Evolutionary conservation across 2,113 vertebrate species (phyloP), one percentile per base, ranked within the genome.

Genomic region (Seriola rivoliana): DNA sequence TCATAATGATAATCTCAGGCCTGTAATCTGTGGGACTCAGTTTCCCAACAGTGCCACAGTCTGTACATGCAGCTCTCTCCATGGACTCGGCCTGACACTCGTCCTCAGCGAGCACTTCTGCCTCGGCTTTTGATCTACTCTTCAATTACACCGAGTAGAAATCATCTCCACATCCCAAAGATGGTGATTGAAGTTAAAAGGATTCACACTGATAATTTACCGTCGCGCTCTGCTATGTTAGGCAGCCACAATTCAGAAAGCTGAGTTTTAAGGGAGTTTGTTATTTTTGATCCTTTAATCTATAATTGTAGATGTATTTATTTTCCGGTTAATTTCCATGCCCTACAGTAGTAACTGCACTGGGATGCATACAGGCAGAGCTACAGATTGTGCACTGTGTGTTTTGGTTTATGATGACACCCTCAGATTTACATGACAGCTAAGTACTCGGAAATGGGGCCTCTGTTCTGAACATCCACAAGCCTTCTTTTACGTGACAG

Each of bases 101-200:
- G 75, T 90, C 82, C 88, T 73, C 81, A 84, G 82, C 17, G 5
- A 86, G 60, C 67, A 84, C 91, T 82, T 86, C 84, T 86, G 82
- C 82, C 74, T 82, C 40, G 0, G 64, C 85, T 68, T 94, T 92
- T 95, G 87, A 94, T 93, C 82, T 92, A 91, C 87, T 95, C 91
- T 93, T 89, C 91, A 93, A 92, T 95, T 94, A 93, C 84, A 86
- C 72, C 72, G 83, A 89, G 88, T 89, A 91, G 90, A 89, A 93
- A 93, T 93, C 93, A 91, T 90, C 89, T 79, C 77, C 81, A 50
- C 88, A 89, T 92, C 87, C 88, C 88, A 80, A 88, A 89, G 74
- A 89, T 75, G 82, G 89, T 86, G 88, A 85, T 71, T 91, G 87
- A 90, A 89, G 87, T 91, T 92, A 75, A 95, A 94, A 91, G 88